Conservation (phyloP, 2,888 invertebrate species). For the Rambutsinella grinnellia region DNA sequence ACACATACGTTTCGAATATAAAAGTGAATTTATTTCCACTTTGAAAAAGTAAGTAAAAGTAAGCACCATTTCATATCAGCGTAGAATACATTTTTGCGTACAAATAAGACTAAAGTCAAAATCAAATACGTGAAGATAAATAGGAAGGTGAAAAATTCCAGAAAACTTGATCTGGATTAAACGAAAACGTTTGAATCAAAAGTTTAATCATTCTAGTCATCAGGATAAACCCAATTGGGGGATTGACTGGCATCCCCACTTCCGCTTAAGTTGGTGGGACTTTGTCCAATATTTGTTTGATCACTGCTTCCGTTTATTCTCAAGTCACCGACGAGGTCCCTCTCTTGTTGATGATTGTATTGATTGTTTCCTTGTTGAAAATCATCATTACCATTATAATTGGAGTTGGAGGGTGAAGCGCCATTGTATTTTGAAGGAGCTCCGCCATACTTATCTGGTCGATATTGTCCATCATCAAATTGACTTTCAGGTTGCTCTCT, state of each 20-base stretch:
- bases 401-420: not conserved
- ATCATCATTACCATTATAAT: not conserved
- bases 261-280: not conserved
- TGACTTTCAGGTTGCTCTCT: not conserved
- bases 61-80: no score
- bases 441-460: not conserved
- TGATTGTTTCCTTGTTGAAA: not conserved
- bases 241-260: not conserved
- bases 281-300: not conserved
- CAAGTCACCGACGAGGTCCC: not conserved
- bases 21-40: no score
- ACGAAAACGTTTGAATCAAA: no score
- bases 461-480: not conserved
- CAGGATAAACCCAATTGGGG: not conserved
- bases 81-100: no score
- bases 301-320: not conserved
- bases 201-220: no score
- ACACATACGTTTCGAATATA: no score
- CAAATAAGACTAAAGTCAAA: no score
- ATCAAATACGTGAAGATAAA: no score
- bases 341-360: not conserved
- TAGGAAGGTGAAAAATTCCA: no score
- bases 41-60: no score
- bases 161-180: no score
- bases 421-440: not conserved